Conservation (phyloP, 1,140 invertebrate species). For the Halyomorpha halys region DNA sequence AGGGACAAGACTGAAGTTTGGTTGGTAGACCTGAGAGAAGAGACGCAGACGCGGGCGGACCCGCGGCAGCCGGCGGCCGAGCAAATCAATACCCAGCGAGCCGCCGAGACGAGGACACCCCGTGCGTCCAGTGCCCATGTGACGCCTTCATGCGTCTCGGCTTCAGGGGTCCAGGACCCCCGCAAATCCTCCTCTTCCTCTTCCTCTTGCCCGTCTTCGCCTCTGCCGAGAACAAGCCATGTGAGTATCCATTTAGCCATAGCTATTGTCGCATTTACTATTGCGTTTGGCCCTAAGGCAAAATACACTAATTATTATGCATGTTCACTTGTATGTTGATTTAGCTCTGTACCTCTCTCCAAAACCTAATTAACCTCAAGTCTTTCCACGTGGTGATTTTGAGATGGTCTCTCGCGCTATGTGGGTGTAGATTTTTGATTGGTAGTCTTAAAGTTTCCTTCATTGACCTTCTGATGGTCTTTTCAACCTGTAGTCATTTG, state of each 20-base stretch:
- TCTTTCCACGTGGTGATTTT: no score
- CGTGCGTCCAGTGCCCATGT: constrained; percentile 3
- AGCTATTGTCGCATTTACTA: no score
- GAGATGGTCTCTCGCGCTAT: no score
- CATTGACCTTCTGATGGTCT: no score
- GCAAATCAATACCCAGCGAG: background rate
- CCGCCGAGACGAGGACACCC: background rate
- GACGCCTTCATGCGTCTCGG: constrained; percentile 6
- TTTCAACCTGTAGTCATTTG: no score
- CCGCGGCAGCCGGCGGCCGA: background rate
- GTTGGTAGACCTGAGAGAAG: background rate
- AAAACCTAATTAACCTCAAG: no score
- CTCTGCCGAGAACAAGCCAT: constrained; percentile 6
- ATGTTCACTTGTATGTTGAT: no score
- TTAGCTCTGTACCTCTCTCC: no score
- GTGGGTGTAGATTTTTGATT: no score
- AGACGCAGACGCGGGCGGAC: background rate
- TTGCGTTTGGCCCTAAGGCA: no score
- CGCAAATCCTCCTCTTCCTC: constrained; percentile 2
- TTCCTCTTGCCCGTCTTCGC: constrained; percentile 2
- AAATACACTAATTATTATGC: no score
- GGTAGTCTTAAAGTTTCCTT: no score
- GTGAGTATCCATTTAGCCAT: background rate
- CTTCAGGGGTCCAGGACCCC: constrained; percentile 4
- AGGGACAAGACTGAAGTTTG: background rate